Conservation (phyloP, 2,113 vertebrate species). For the Entelurus aequoreus region DNA sequence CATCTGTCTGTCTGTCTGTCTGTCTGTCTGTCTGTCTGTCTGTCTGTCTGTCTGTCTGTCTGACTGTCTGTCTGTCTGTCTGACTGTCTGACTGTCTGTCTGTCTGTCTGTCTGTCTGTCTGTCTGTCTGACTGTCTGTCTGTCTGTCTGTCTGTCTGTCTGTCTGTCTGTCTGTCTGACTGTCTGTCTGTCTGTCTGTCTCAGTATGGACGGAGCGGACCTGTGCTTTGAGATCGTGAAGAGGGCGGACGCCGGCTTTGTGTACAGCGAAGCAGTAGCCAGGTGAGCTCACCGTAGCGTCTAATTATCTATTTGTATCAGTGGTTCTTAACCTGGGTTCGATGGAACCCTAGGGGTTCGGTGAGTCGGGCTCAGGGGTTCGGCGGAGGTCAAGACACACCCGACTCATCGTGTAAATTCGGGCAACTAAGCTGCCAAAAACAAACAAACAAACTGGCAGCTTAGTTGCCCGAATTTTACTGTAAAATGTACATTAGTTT, state of each 20-base stretch:
- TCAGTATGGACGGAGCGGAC: slow-evolving; percentile 93
- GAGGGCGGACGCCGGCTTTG: slow-evolving; percentile 90
- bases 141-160: neutral
- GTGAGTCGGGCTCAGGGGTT: too few relatives aligned
- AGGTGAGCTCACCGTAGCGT: slow-evolving; percentile 69
- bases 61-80: neutral
- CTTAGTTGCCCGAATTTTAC: too few relatives aligned
- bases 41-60: neutral
- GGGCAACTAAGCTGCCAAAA: too few relatives aligned
- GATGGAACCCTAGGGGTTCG: too few relatives aligned
- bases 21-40: slow-evolving; percentile 1
- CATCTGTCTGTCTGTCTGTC: neutral
- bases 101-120: neutral
- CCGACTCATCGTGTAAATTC: too few relatives aligned
- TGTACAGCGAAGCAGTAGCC: slow-evolving; percentile 95
- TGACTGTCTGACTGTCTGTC: neutral
- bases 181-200: slow-evolving; percentile 1
- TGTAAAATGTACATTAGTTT: too few relatives aligned
- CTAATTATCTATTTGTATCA: neutral
- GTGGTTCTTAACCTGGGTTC: too few relatives aligned
- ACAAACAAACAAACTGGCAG: too few relatives aligned
- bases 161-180: neutral
- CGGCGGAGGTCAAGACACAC: too few relatives aligned
- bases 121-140: neutral
- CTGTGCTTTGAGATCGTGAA: slow-evolving; percentile 94